Evolutionary conservation across 2,113 vertebrate genomes (phyloP).

Genomic region (Malurus alboscapulatus): DNA sequence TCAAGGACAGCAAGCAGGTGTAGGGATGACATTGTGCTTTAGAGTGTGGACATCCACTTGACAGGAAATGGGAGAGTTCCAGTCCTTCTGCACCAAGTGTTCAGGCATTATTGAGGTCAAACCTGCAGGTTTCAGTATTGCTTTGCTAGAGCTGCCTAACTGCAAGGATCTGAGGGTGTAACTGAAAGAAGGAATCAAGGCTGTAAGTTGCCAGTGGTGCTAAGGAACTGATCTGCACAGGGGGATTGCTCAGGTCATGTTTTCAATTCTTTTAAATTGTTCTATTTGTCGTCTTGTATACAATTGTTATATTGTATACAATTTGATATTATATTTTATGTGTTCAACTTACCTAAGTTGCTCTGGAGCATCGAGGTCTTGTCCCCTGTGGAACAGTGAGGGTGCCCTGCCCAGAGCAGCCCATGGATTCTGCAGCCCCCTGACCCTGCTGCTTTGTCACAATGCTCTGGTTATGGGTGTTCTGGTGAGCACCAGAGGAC

Average conservation of each 20-base stretch:
- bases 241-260: background rate
- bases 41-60: background rate
- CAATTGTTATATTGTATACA: too few relatives aligned
- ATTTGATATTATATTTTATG: too few relatives aligned
- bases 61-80: background rate
- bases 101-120: background rate
- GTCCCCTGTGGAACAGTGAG: background rate
- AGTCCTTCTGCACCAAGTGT: background rate
- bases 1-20: background rate
- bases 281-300: too few relatives aligned
- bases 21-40: background rate
- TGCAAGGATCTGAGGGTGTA: background rate
- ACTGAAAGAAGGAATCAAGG: background rate
- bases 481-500: background rate
- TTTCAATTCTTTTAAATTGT: background rate
- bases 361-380: background rate
- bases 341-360: background rate
- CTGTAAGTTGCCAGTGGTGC: background rate
- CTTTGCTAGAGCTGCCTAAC: background rate
- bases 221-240: background rate
- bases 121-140: background rate
- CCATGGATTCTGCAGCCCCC: background rate
- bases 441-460: background rate
- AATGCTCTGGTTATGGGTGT: background rate
- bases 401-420: background rate